A percentile compares a stretch with the other conserved stretches of the same genome.
Conservation (phyloP, 2,113 vertebrate genomes). For the Alouatta palliata region DNA sequence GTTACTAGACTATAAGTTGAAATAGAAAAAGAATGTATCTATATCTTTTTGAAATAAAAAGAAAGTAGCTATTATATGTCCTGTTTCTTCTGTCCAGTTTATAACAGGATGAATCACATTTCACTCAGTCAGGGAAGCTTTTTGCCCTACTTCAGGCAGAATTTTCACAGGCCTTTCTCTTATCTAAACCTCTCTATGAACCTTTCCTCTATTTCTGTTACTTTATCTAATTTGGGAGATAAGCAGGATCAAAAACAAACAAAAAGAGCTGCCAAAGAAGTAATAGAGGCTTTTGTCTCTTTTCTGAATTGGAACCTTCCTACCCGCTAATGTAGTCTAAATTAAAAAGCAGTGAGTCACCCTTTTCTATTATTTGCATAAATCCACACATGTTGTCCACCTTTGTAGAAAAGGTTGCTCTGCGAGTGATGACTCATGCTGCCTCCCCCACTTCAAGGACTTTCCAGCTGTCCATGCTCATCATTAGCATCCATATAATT, state of each 20-base stretch:
- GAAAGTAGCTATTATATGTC: background rate
- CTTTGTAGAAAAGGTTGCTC: conserved; percentile 3
- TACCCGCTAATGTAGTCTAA: background rate
- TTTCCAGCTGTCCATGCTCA: background rate
- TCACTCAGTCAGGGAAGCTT: background rate
- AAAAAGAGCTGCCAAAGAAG: conserved; percentile 61
- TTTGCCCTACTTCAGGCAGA: conserved; percentile 1
- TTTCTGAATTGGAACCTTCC: conserved; percentile 40
- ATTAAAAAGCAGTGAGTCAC: conserved; percentile 56
- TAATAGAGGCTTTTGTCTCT: conserved; percentile 51
- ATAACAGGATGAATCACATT: background rate
- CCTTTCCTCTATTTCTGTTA: conserved; percentile 49
- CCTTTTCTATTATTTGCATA: background rate
- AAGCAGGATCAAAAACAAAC: conserved; percentile 59
- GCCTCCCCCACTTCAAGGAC: background rate
- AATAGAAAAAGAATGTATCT: background rate
- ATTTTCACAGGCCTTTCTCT: background rate
- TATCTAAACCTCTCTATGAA: conserved; percentile 39
- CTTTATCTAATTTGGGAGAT: conserved; percentile 71
- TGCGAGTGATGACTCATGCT: background rate
- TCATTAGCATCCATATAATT: background rate
- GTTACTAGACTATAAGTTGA: background rate
- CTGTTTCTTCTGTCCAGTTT: background rate
- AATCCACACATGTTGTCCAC: background rate
- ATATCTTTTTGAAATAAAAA: background rate